Evolutionary conservation across 2,888 invertebrate genomes (phyloP).

Genomic region (Amiota communis): DNA sequence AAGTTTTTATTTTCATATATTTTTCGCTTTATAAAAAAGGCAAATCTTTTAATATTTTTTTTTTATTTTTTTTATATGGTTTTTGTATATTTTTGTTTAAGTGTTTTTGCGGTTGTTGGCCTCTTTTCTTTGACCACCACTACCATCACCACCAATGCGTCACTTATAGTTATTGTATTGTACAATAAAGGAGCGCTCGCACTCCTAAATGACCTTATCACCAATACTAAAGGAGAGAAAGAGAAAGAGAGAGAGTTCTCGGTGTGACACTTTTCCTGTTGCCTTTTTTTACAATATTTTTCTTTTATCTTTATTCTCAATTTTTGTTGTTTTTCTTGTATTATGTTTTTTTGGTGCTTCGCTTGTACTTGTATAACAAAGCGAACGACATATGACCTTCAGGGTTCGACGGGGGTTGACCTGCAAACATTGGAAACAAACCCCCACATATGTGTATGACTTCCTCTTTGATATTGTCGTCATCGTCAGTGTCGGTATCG

Average conservation of each 20-base stretch:
- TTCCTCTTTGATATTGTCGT: background rate
- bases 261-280: background rate
- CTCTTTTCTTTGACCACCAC: no score
- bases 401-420: constrained; percentile 26
- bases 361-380: constrained; percentile 49
- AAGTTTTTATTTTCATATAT: constrained; percentile 14
- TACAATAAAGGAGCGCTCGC: no score
- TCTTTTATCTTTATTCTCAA: background rate
- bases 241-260: no score
- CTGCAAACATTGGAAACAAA: background rate
- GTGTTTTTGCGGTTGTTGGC: constrained; percentile 6
- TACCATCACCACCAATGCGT: no score
- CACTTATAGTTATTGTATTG: no score
- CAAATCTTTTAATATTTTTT: background rate
- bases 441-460: constrained; percentile 38
- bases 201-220: no score
- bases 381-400: constrained; percentile 28
- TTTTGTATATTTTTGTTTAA: background rate
- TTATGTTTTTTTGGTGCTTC: constrained; percentile 28
- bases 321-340: background rate
- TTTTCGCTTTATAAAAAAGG: constrained; percentile 1
- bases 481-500: constrained; percentile 22
- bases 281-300: constrained; percentile 19
- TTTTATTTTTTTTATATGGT: background rate
- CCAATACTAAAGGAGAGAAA: no score